phyloP scores from a whole-genome alignment of 2,888 invertebrate species.

The Sesia bembeciformis region DNA sequence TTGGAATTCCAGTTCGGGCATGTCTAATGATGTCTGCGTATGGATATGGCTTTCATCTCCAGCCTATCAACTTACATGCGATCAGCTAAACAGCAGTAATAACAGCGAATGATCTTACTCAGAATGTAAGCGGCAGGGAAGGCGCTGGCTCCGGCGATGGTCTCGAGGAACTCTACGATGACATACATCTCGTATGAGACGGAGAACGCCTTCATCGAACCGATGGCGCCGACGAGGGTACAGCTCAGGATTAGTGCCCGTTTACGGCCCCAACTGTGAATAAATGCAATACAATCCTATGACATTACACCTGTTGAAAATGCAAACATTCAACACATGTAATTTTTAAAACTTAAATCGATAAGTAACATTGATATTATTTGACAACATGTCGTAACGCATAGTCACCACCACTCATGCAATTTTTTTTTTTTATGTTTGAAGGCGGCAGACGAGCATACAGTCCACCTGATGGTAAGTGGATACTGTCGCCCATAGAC shows the following conservation, averaged over 20 bases:
- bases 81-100: too few species aligned
- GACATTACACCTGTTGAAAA: neutral
- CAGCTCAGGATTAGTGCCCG: conserved; percentile 51
- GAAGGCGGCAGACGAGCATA: too few species aligned
- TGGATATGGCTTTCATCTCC: too few species aligned
- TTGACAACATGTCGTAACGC: neutral
- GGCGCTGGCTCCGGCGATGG: conserved; percentile 72
- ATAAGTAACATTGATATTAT: neutral
- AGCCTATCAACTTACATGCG: too few species aligned
- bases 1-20: too few species aligned
- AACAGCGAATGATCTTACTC: conserved; percentile 27
- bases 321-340: too few species aligned
- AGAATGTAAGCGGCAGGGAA: conserved; percentile 74
- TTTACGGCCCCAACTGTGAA: conserved; percentile 57
- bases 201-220: conserved; percentile 73
- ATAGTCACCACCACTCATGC: too few species aligned
- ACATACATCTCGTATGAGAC: conserved; percentile 75
- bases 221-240: conserved; percentile 55
- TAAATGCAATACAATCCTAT: conserved; percentile 1
- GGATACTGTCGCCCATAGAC: too few species aligned
- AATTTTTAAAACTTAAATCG: too few species aligned
- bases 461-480: too few species aligned
- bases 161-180: conserved; percentile 73
- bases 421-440: too few species aligned
- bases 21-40: too few species aligned